Conservation (phyloP, 2,113 vertebrate species). For the Perca fluviatilis region DNA sequence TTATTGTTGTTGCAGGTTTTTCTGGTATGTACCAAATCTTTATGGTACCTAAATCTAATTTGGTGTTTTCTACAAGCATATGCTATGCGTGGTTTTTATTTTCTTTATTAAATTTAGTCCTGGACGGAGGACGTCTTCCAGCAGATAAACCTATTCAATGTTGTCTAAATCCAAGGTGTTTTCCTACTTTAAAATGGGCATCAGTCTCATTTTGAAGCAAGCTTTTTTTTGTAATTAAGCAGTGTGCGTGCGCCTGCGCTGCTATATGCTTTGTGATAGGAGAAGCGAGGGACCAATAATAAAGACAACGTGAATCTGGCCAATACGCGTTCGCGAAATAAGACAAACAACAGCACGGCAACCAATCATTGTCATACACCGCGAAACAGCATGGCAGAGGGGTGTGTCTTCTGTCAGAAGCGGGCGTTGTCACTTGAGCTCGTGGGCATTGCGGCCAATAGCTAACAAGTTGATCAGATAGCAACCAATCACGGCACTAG, state of each 20-base stretch:
- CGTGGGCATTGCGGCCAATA: slow-evolving; percentile 68
- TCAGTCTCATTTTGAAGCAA: neutral
- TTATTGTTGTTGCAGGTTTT: too few species aligned
- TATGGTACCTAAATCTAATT: neutral
- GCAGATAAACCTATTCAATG: too few species aligned
- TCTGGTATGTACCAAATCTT: neutral
- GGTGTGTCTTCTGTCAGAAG: slow-evolving; percentile 58
- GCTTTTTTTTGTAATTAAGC: neutral
- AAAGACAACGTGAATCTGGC: slow-evolving; percentile 54
- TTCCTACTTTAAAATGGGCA: neutral
- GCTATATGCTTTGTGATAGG: neutral
- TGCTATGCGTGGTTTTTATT: too few species aligned
- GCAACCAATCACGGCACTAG: slow-evolving; percentile 56
- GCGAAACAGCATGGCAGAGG: slow-evolving; percentile 73
- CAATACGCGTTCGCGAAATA: slow-evolving; percentile 51
- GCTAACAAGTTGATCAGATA: neutral
- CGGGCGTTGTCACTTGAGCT: slow-evolving; percentile 48
- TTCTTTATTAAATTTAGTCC: neutral
- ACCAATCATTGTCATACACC: slow-evolving; percentile 74
- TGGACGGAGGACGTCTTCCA: neutral
- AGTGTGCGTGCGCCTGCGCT: slow-evolving; percentile 17
- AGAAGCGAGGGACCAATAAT: slow-evolving; percentile 26
- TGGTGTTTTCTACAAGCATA: neutral
- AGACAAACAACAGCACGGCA: slow-evolving; percentile 61
- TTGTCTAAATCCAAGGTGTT: neutral